These are phyloP conservation scores for Proctacanthus coquilletti DNA, from an alignment of 1,140 invertebrate species.

Conservation along the genomic window DNA sequence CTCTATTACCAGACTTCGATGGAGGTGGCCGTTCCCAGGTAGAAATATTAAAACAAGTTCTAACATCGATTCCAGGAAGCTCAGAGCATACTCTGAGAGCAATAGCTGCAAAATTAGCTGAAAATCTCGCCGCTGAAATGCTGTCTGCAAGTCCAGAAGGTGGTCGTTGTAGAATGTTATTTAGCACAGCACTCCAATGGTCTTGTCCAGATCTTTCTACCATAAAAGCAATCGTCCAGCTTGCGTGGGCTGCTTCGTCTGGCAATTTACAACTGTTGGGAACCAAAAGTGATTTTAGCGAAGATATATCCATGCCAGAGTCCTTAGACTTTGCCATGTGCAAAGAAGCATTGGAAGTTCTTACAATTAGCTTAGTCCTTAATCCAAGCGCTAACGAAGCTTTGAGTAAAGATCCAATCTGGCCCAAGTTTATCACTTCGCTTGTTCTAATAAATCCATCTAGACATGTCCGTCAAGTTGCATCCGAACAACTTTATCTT, in stretches of 20 bases:
- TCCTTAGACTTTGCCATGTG: slow-evolving; percentile 58
- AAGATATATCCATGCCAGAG: slow-evolving; percentile 43
- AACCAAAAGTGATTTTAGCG: slow-evolving; percentile 21
- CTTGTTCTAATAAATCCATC: slow-evolving; percentile 66
- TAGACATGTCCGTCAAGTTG: slow-evolving; percentile 52
- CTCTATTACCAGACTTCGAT: slow-evolving; percentile 19
- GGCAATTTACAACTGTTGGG: slow-evolving; percentile 47
- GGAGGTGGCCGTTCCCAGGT: slow-evolving; percentile 22
- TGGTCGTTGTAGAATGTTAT: slow-evolving; percentile 33
- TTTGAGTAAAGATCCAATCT: slow-evolving; percentile 52
- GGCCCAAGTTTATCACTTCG: slow-evolving; percentile 79
- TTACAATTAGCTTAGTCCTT: slow-evolving; percentile 76
- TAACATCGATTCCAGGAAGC: slow-evolving; percentile 31
- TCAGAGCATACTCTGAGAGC: slow-evolving; percentile 52
- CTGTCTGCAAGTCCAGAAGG: slow-evolving; percentile 31
- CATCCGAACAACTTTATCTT: slow-evolving; percentile 67
- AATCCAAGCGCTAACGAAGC: slow-evolving; percentile 67
- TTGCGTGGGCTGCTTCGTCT: slow-evolving; percentile 64
- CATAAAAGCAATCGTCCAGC: slow-evolving; percentile 50
- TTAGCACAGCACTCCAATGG: slow-evolving; percentile 42
- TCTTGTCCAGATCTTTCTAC: slow-evolving; percentile 48
- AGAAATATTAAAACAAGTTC: slow-evolving; percentile 29
- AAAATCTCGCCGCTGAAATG: slow-evolving; percentile 45
- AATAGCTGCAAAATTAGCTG: slow-evolving; percentile 56
- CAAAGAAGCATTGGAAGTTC: slow-evolving; percentile 80